Conservation (phyloP, 2,888 invertebrate species). For the Tridacna crocea region DNA sequence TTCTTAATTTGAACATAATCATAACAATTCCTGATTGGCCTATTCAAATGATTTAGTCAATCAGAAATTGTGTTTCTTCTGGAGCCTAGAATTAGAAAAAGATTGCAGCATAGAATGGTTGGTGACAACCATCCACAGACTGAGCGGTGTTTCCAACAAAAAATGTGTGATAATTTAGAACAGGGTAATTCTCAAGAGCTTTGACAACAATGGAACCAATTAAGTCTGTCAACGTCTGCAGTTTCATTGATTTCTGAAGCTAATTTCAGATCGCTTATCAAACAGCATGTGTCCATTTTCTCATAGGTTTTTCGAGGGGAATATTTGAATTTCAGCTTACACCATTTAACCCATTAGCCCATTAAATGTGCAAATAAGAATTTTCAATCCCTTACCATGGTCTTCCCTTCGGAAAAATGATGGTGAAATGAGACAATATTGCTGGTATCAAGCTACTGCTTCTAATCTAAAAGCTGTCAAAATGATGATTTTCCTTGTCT, state of each 20-base stretch:
- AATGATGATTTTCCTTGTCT: neutral
- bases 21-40: too few relatives aligned
- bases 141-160: too few relatives aligned
- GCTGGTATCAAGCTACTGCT: neutral
- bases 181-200: neutral
- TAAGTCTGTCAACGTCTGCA: slow-evolving; percentile 20
- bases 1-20: too few relatives aligned
- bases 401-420: neutral
- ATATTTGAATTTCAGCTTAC: neutral
- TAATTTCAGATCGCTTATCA: slow-evolving; percentile 25
- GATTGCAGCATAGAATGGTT: too few relatives aligned
- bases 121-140: too few relatives aligned
- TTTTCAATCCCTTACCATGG: too few relatives aligned
- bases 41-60: too few relatives aligned
- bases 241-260: slow-evolving; percentile 21
- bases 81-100: too few relatives aligned
- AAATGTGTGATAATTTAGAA: neutral
- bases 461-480: neutral
- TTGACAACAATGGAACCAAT: slow-evolving; percentile 21
- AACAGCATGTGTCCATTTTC: slow-evolving; percentile 21
- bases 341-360: too few relatives aligned
- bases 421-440: neutral
- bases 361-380: too few relatives aligned
- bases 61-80: too few relatives aligned
- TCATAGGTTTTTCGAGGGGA: neutral